Base-by-base conservation (phyloP, 2,888 invertebrate species). In the Xanthostigma xanthostigma region DNA sequence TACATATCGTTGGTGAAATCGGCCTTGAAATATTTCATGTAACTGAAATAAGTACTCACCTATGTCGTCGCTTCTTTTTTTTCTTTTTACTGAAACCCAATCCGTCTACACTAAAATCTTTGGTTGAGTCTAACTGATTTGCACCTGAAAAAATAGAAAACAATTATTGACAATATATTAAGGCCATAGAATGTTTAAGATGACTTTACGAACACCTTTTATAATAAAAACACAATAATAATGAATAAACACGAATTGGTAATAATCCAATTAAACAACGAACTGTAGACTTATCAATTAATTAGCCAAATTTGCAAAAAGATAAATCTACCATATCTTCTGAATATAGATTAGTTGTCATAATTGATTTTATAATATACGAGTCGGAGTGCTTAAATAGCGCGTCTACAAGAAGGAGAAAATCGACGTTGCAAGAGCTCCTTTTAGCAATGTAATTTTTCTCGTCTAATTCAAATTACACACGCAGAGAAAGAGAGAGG, bases 11-110 rank as follows among this genome's bases (percentile, higher is more conserved):
- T 27, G 27, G 27, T 27, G 27, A 27, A 27, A 27, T 27, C 27
- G 27, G 6, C 6, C 6, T 5, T 27, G 27, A 27, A 27, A 27
- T 27, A 27, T 27, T 27, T 6, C 3, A 6, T 27, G 27, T 49
- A 53, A 61, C 54, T 54, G 54, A 57, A 59, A 56, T 60, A 59
- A 63, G 65, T 66, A 71, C 70, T 76, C 76, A 88, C 88, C 88
- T 86, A 74, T 93, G 92, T 64, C 92, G 80, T 63, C 92, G 80
- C 71, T 92, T 92, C 78, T 92, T 92, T 77, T 92, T 92, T 70
- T 92, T 92, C 74, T 92, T 92, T 64, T 87, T 85, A 62, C 80
- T 84, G 71, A 83, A 86, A 50, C 83, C 84, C 55, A 89, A 75
- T 9, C 84, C 84, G 65, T 89, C 88, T 53, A 86, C 79, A 48